These are phyloP conservation scores for Cryptoprocta ferox DNA, from an alignment of 2,797 vertebrate species.

Conservation along the genomic window DNA sequence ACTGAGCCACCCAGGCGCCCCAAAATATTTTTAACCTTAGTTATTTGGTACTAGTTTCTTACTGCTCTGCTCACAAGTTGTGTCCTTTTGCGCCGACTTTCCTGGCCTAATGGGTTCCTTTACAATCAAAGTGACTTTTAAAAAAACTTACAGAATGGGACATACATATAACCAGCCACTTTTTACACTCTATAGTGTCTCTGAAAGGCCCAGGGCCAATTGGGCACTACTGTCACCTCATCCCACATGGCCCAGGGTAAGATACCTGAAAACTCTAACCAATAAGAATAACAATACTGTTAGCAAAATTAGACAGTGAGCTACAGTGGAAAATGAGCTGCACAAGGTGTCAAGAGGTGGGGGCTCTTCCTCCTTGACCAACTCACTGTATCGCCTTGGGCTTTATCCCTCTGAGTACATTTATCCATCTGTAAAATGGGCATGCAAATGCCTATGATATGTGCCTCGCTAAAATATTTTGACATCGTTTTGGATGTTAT, in stretches of 20 bases:
- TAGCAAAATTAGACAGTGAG: not conserved
- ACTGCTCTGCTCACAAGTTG: conserved; percentile 2
- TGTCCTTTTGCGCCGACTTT: not conserved
- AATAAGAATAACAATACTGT: not conserved
- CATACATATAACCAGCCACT: not conserved
- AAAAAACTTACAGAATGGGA: not conserved
- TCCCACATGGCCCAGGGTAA: not conserved
- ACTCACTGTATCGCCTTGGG: not conserved
- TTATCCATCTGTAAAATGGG: not conserved
- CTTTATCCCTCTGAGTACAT: not conserved
- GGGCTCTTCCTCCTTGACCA: not conserved
- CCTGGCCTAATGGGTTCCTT: not conserved
- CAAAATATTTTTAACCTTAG: conserved; percentile 42
- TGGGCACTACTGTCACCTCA: not conserved
- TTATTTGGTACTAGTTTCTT: conserved; percentile 47
- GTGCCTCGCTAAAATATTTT: not conserved
- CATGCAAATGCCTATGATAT: not conserved
- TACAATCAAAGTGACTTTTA: not conserved
- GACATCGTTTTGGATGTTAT: not conserved
- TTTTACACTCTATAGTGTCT: not conserved
- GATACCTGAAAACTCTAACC: not conserved
- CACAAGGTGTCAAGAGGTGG: not conserved
- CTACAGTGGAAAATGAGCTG: not conserved
- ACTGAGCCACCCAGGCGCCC: too few relatives aligned
- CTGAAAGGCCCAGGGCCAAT: not conserved